These are phyloP conservation scores for Hassar affinis DNA, from an alignment of 2,113 vertebrate genomes.

Conservation along the genomic window DNA sequence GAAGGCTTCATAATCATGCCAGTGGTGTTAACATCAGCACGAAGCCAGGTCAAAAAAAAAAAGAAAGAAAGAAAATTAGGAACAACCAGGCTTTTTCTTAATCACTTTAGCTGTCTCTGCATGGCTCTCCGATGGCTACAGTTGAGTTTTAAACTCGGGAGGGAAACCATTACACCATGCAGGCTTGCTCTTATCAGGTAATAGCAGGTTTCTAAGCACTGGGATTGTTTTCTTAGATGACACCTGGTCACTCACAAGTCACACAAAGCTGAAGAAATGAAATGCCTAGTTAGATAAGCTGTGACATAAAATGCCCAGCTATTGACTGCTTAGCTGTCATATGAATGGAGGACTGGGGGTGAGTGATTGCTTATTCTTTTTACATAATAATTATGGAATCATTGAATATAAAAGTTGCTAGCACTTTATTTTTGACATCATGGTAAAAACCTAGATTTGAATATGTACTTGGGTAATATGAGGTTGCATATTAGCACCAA, in stretches of 20 bases:
- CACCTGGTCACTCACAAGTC: slow-evolving; percentile 64
- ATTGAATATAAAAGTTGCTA: background rate
- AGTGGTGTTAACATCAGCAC: background rate
- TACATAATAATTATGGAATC: slow-evolving; percentile 51
- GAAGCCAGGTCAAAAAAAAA: background rate
- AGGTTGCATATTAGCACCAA: background rate
- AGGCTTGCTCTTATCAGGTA: slow-evolving; percentile 74
- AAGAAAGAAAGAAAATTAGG: background rate
- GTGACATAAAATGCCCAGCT: slow-evolving; percentile 46
- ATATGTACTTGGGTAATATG: background rate
- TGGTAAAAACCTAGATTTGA: background rate
- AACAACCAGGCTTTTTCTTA: background rate
- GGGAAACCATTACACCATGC: slow-evolving; percentile 67
- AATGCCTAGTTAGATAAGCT: slow-evolving; percentile 58
- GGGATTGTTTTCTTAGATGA: slow-evolving; percentile 75
- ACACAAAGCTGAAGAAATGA: slow-evolving; percentile 48
- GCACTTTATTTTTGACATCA: background rate
- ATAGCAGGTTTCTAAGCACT: slow-evolving; percentile 72
- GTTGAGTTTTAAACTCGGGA: slow-evolving; percentile 62
- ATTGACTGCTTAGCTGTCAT: slow-evolving; percentile 56
- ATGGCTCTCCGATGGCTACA: slow-evolving; percentile 47
- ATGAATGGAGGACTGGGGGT: background rate
- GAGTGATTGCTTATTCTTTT: background rate
- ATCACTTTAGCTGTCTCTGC: slow-evolving; percentile 38
- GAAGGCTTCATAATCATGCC: slow-evolving; percentile 48